Base-by-base conservation (phyloP, 2,888 invertebrate genomes). In the Ypsolopha sequella region DNA sequence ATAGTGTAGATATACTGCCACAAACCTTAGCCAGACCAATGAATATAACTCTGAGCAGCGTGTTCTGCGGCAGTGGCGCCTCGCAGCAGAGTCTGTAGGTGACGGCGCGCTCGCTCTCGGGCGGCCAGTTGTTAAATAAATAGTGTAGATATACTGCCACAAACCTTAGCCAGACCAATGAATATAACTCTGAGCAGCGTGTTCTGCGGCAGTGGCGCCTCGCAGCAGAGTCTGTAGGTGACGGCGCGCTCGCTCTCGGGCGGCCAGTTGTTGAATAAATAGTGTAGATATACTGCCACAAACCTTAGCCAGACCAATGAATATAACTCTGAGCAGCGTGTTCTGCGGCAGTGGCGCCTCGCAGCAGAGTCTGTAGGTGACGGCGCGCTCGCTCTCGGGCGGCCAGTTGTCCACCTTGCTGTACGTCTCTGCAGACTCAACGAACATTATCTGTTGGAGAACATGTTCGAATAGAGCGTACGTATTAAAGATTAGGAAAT, bases 311-410 rank as follows among this genome's bases (percentile, higher is more conserved):
- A 92, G 81, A 0, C 97, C 97, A 59, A 98, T 94, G 56, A 95
- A 87, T 48, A 97, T 89, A 50, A 98, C 88, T 46, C 95, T 82
- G 51, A 96, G 84, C 51, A 98, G 79, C 0, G 96, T 95, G 61
- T 93, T 93, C 80, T 98, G 95, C 39, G 92, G 88, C 46, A 98
- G 87, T 0, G 97, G 98, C 11, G 95, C 93, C 76, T 98, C 98
- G 38, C 94, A 92, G 52, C 95, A 93, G 52, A 97, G 80, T 33
- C 97, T 88, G 66, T 96, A 88, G 51, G 94, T 90, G 46, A 92
- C 77, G 35, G 91, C 90, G 58, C 97, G 89, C 64, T 98, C 98
- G 7, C 92, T 91, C 77, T 99, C 98, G 0, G 95, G 92, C 0
- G 97, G 97, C 96, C 97, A 98, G 75, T 93, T 93, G 76, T 94